Base-by-base conservation (phyloP, 2,113 vertebrate species). In the Seriola quinqueradiata region DNA sequence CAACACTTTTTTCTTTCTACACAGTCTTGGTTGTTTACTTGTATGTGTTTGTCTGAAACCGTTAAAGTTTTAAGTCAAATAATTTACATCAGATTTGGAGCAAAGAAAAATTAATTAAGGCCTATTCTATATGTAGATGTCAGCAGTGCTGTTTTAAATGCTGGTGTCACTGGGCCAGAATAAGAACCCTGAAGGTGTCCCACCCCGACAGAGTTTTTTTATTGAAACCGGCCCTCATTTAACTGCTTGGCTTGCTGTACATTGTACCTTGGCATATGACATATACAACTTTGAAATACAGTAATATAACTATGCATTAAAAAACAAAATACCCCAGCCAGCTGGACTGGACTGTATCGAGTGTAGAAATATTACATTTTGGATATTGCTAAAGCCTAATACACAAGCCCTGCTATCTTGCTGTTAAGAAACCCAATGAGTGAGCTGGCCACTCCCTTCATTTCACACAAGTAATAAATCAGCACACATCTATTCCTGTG, bases 401-500 rank as follows among this genome's bases (percentile, higher is more conserved):
- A 11, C 34, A 42, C 8, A 42, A 8, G 40, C 9, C 40, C 40
- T 11, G 10, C 40, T 42, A 42, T 42, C 40, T 42, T 42, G 10
- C 40, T 42, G 40, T 42, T 36, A 36, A 36, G 34, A 36, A 36
- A 5, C 34, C 34, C 34, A 4, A 6, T 36, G 4, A 36, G 40
- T 46, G 50, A 73, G 40, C n/a, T 25, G 57, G 19, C 55, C 25
- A 23, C 42, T 77, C 46, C 28, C 67, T 60, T 23, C 28, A 28
- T 50, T 50, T 75, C 25, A 36, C 65, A 77, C 21, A 69, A 1
- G 4, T 19, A 55, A 67, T 21, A 48, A 79, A 59, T 60, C 25
- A 74, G 28, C 64, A 75, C 71, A 69, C 46, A 61, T 60, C 13
- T 25, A 63, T 38, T 58, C 64, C 84, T 71, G 46, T 38, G 42